Percentiles rank a stretch among this genome's conserved stretches.
Evolutionary conservation across 2,888 invertebrate genomes (phyloP).

Genomic region (Agrotis clavis): DNA sequence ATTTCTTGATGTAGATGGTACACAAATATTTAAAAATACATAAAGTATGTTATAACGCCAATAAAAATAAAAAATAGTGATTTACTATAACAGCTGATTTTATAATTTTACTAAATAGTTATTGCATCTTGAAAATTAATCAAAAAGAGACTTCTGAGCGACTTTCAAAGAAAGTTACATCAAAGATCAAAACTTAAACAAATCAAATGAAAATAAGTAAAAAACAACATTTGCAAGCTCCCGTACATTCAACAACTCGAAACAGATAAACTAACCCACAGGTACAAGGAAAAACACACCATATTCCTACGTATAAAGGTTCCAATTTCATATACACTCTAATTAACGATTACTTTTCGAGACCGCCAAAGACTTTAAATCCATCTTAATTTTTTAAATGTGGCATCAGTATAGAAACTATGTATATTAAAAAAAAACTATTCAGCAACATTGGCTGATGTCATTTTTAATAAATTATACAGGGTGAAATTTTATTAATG

Average conservation of each 20-base stretch:
- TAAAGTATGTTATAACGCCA: too few species aligned
- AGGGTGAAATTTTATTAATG: too few species aligned
- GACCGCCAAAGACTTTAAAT: background rate
- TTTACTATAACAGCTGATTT: too few species aligned
- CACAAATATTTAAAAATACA: too few species aligned
- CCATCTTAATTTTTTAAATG: background rate
- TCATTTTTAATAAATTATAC: background rate
- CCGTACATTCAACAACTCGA: constrained; percentile 28
- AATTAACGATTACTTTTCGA: constrained; percentile 1
- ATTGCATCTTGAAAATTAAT: background rate
- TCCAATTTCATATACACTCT: constrained; percentile 37
- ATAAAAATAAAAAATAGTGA: too few species aligned
- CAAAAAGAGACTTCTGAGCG: background rate
- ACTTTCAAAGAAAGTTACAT: constrained; percentile 18
- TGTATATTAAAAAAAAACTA: background rate
- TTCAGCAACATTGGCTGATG: background rate
- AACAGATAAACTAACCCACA: constrained; percentile 65
- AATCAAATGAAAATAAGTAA: constrained; percentile 7
- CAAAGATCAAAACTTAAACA: constrained; percentile 1
- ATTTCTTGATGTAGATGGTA: background rate
- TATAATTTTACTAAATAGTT: background rate
- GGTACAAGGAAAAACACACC: constrained; percentile 71
- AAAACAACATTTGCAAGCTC: constrained; percentile 22
- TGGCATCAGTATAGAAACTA: constrained; percentile 18
- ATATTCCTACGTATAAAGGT: constrained; percentile 58